phyloP scores from a whole-genome alignment of 2,113 vertebrate genomes.

The Nettapus auritus region DNA sequence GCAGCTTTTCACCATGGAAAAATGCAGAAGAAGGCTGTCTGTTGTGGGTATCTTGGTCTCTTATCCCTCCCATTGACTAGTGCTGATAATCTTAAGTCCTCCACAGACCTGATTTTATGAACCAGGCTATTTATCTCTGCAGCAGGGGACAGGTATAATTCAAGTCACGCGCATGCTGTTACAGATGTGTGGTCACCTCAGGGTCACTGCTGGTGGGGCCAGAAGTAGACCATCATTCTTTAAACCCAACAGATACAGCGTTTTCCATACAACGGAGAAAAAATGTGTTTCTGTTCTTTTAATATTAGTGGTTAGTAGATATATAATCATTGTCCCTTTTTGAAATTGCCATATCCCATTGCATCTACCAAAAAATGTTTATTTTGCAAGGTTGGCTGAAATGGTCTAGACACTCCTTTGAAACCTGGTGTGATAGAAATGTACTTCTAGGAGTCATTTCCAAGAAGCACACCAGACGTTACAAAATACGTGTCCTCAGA shows the following conservation, averaged over 20 bases:
- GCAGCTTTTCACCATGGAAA: not conserved
- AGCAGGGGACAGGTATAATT: not conserved
- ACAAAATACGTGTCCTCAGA: not conserved
- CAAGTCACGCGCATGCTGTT: not conserved
- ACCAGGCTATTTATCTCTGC: not conserved
- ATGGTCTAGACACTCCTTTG: not conserved
- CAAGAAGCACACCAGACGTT: not conserved
- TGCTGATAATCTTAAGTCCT: not conserved
- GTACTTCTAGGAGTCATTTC: not conserved
- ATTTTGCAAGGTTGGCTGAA: not conserved
- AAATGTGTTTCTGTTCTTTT: not conserved
- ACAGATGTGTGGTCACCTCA: not conserved
- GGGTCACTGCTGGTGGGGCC: not conserved
- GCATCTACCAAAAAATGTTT: not conserved
- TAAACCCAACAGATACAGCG: not conserved
- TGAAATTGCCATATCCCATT: not conserved
- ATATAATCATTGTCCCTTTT: not conserved
- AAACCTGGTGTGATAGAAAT: not conserved
- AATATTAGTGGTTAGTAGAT: not conserved
- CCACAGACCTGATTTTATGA: not conserved
- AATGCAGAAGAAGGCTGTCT: not conserved
- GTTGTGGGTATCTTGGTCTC: not conserved
- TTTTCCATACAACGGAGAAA: not conserved
- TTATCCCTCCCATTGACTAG: not conserved
- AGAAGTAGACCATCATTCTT: not conserved